Evolutionary conservation across 2,797 vertebrate species (phyloP).

Genomic region (Alosa sapidissima): DNA sequence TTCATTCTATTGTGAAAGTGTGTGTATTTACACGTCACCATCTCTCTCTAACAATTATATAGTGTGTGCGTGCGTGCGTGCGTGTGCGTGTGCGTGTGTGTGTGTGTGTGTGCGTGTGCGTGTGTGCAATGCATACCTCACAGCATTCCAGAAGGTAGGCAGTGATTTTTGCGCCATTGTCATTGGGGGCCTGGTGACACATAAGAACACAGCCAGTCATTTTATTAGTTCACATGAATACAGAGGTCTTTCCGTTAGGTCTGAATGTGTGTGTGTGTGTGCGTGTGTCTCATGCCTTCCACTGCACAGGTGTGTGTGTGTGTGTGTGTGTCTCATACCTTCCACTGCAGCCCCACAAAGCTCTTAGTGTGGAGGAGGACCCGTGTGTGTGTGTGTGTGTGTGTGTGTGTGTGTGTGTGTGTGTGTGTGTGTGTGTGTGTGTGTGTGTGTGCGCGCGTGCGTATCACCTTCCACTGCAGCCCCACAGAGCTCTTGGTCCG

Average conservation of each 20-base stretch:
- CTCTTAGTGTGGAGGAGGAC: slow-evolving; percentile 73
- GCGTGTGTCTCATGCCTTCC: background rate
- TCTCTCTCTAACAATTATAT: too few relatives aligned
- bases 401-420: background rate
- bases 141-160: slow-evolving; percentile 80
- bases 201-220: slow-evolving; percentile 36
- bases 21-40: too few relatives aligned
- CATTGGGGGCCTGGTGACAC: slow-evolving; percentile 71
- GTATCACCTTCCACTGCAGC: slow-evolving; percentile 72
- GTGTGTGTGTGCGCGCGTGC: background rate
- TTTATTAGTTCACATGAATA: background rate
- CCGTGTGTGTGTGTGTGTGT: slow-evolving; percentile 35
- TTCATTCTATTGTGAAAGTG: too few relatives aligned
- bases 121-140: slow-evolving; percentile 65
- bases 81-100: background rate
- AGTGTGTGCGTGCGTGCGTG: background rate
- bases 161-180: slow-evolving; percentile 80
- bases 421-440: background rate
- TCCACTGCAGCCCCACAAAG: slow-evolving; percentile 77
- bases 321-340: slow-evolving; percentile 57
- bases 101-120: background rate
- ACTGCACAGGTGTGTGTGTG: background rate
- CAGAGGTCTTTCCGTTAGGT: too few relatives aligned
- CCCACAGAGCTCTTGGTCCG: slow-evolving; percentile 76
- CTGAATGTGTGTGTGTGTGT: background rate